These are phyloP conservation scores for Indri indri DNA, from an alignment of 2,113 vertebrate genomes.

Conservation along the genomic window DNA sequence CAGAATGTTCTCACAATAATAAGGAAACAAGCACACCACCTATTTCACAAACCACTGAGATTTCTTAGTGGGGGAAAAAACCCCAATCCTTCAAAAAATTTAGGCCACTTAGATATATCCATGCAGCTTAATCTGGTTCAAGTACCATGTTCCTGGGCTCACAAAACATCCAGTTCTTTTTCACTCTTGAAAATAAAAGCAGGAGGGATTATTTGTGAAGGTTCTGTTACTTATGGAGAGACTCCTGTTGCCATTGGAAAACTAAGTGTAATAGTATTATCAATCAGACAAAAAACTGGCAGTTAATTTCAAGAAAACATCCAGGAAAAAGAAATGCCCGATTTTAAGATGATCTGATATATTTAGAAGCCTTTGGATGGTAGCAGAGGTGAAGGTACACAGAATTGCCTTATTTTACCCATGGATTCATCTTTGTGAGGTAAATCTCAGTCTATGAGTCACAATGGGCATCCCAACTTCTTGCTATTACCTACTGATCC, in stretches of 20 bases:
- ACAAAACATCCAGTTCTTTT: not conserved
- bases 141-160: not conserved
- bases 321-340: not conserved
- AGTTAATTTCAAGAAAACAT: slow-evolving; percentile 15
- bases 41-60: slow-evolving; percentile 8
- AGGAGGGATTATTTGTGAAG: not conserved
- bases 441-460: slow-evolving; percentile 1
- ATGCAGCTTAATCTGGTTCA: not conserved
- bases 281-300: not conserved
- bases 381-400: not conserved
- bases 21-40: not conserved
- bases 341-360: slow-evolving; percentile 11
- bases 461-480: not conserved
- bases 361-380: slow-evolving; percentile 8
- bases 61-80: not conserved
- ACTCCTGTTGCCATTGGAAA: not conserved
- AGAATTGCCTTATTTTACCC: not conserved
- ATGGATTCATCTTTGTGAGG: slow-evolving; percentile 15
- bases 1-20: not conserved
- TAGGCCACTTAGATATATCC: not conserved
- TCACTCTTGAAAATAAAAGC: not conserved
- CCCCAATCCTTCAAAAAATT: not conserved
- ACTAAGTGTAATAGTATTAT: not conserved
- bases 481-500: not conserved
- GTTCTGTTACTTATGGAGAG: not conserved